Conservation (phyloP, 2,113 vertebrate species). For the Mormyrus iriodes region DNA sequence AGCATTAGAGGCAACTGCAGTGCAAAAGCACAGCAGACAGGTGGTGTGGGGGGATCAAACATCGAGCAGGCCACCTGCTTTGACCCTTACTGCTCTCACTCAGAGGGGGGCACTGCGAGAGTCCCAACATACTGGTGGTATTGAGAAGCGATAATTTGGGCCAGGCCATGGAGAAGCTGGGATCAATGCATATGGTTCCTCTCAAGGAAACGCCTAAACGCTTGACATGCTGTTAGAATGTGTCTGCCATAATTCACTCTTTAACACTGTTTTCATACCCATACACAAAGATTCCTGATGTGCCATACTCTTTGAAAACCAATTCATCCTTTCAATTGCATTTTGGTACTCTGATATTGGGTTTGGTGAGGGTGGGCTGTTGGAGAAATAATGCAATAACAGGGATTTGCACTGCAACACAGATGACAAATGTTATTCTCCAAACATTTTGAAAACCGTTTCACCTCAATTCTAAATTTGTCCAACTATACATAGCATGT, state of each 20-base stretch:
- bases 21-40: background rate
- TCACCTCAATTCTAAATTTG: background rate
- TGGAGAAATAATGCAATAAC: background rate
- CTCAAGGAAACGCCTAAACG: background rate
- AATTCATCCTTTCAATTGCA: background rate
- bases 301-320: background rate
- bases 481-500: background rate
- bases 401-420: background rate
- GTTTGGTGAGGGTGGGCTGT: background rate
- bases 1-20: constrained; percentile 39
- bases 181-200: background rate
- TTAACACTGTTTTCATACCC: background rate
- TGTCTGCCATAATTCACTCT: background rate
- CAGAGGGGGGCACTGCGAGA: background rate
- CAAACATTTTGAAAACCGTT: background rate
- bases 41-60: background rate
- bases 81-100: background rate
- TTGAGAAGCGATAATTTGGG: background rate
- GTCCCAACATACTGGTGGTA: background rate
- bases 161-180: background rate
- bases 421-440: background rate
- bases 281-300: background rate
- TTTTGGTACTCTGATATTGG: background rate
- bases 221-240: background rate
- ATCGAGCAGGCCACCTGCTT: background rate